Evolutionary conservation across 2,888 invertebrate species (phyloP), one percentile per base, ranked within the genome.

Genomic region (Rhamphomyia laevipes): DNA sequence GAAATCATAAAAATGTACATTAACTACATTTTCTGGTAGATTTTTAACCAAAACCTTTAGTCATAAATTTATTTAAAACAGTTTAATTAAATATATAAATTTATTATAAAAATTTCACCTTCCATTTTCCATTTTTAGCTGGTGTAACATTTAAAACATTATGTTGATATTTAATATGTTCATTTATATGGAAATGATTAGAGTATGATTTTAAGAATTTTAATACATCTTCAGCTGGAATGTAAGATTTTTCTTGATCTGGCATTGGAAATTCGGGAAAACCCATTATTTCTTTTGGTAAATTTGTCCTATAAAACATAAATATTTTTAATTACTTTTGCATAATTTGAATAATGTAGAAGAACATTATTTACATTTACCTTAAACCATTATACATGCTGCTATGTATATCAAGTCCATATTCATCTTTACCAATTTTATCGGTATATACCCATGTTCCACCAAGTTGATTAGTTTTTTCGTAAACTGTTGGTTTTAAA

Each of bases 221-320:
- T 35, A 85, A 71, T 64, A 92, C 85, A 54, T 87, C 82, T 41
- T 78, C 76, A 40, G 87, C 84, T 0, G 77, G 76, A 7, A 90
- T 71, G 61, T 87, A 91, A 0, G 89, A 90, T 59, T 77, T 78
- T 12, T 82, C 72, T 56, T 78, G 79, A 46, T 80, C 77, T 0
- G 84, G 80, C 55, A 91, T 82, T 0, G 85, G 83, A 68, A 84
- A 90, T 63, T 90, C 92, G 0, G 89, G 88, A 67, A 82, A 94
- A 0, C 86, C 87, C 94, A 95, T 95, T 4, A 90, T 81, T 73
- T 95, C 91, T 64, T 93, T 93, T 0, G 95, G 94, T 9, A 95
- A 74, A 71, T 94, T 94, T 0, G 93, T 92, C 63, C 93, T 94
- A 31, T 10, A 31, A 27, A 37, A 30, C 12, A 12, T 12, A 18